phyloP scores from a whole-genome alignment of 2,113 vertebrate species.

The Protobothrops mucrosquamatus region DNA sequence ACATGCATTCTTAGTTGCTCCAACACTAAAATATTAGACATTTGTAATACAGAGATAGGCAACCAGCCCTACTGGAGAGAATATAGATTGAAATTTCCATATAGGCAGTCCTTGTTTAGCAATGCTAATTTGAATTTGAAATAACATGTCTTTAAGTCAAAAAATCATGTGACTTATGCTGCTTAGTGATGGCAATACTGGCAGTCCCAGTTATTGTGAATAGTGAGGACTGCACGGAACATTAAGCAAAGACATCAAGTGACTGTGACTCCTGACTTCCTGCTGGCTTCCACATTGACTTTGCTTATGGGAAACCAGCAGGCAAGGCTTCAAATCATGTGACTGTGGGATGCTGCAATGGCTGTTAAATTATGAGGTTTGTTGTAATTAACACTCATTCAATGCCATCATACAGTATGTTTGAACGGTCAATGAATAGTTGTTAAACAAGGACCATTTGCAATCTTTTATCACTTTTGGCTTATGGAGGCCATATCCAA shows the following conservation, averaged over 20 bases:
- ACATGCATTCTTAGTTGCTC: background rate
- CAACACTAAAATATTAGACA: background rate
- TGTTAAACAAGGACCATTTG: background rate
- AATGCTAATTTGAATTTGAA: background rate
- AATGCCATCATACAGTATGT: background rate
- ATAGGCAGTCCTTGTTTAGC: background rate
- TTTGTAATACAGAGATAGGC: background rate
- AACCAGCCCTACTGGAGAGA: background rate
- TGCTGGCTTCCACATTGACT: background rate
- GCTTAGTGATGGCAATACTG: background rate
- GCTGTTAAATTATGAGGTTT: background rate
- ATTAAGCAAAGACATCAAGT: background rate
- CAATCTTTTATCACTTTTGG: background rate
- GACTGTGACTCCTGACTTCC: background rate
- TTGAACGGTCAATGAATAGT: background rate
- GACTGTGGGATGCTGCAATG: background rate
- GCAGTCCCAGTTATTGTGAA: background rate
- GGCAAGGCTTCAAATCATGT: background rate
- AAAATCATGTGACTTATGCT: background rate
- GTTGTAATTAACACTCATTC: background rate
- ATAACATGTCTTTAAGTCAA: background rate
- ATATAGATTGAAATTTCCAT: background rate
- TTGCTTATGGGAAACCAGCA: background rate
- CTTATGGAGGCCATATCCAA: background rate
- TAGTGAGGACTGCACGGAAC: background rate